A percentile compares a stretch with the other conserved stretches of the same genome.
Conservation (phyloP, 1,140 invertebrate genomes). For the Telenomus remus region DNA sequence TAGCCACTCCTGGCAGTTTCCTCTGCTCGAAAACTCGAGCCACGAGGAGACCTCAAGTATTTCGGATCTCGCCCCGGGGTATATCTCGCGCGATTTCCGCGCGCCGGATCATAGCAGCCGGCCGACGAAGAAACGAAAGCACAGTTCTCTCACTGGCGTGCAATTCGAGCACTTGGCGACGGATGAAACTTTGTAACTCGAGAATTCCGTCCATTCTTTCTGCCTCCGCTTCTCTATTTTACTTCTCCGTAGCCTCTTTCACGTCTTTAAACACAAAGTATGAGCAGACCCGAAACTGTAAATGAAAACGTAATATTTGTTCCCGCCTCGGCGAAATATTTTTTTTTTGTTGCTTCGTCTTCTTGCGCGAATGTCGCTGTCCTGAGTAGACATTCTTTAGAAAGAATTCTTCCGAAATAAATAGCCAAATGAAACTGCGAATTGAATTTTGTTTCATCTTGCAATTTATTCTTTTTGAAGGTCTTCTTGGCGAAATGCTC, state of each 20-base stretch:
- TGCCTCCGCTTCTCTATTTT: conserved; percentile 44
- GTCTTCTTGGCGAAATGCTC: no score
- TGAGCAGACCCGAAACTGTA: conserved; percentile 42
- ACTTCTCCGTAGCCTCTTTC: conserved; percentile 24
- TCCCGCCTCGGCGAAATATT: conserved; percentile 22
- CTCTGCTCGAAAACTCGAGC: conserved; percentile 33
- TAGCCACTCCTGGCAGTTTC: conserved; percentile 49
- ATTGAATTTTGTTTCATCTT: no score
- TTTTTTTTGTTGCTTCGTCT: conserved; percentile 1
- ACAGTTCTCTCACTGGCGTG: conserved; percentile 13
- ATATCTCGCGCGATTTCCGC: conserved; percentile 54
- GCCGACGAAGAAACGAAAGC: conserved; percentile 32
- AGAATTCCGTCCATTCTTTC: conserved; percentile 57
- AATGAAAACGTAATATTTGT: conserved; percentile 57
- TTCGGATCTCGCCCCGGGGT: conserved; percentile 45
- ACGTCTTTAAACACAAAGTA: conserved; percentile 44
- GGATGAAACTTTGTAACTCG: conserved; percentile 59
- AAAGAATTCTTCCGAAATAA: conserved; percentile 1
- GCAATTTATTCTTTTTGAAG: no score
- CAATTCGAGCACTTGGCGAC: conserved; percentile 53
- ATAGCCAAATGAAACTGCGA: no score
- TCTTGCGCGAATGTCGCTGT: conserved; percentile 8
- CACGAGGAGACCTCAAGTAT: conserved; percentile 59
- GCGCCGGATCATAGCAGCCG: conserved; percentile 43
- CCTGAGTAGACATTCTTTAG: conserved; percentile 7